Conservation (phyloP, 2,888 invertebrate species). For the Lasius fuliginosus region DNA sequence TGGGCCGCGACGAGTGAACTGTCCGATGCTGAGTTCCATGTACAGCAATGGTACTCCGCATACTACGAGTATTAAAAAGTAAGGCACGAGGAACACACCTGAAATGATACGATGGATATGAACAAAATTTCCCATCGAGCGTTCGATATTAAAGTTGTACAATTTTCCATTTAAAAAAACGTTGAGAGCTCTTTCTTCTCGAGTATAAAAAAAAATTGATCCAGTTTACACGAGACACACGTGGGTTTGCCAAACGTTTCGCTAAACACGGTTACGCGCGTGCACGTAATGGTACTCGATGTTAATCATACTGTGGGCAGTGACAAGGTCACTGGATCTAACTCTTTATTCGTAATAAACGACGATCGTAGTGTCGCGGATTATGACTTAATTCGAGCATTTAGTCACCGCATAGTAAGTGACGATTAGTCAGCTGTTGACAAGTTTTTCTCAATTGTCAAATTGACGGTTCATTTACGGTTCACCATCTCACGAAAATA, state of each 20-base stretch:
- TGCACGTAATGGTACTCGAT: slow-evolving; percentile 70
- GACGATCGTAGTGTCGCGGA: slow-evolving; percentile 69
- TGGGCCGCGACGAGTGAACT: slow-evolving; percentile 96
- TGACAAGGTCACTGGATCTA: slow-evolving; percentile 82
- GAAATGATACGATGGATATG: slow-evolving; percentile 80
- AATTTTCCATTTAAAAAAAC: slow-evolving; percentile 7
- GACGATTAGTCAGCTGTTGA: slow-evolving; percentile 40
- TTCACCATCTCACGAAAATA: background rate
- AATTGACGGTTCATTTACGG: background rate
- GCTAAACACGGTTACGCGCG: slow-evolving; percentile 64
- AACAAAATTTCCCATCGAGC: background rate
- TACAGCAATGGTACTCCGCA: slow-evolving; percentile 97
- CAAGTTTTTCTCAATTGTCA: slow-evolving; percentile 4
- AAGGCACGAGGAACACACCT: slow-evolving; percentile 98
- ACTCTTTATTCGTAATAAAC: slow-evolving; percentile 80
- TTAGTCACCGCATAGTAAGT: slow-evolving; percentile 45
- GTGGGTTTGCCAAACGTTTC: slow-evolving; percentile 69
- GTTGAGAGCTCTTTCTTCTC: too few species aligned
- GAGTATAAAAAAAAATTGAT: slow-evolving; percentile 2
- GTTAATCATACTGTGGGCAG: slow-evolving; percentile 76
- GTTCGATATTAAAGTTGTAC: background rate
- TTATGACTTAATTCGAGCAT: slow-evolving; percentile 71
- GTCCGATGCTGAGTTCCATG: slow-evolving; percentile 97
- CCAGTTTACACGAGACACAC: slow-evolving; percentile 51
- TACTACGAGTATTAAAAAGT: slow-evolving; percentile 95